Base-by-base conservation (phyloP, 2,113 vertebrate species). In the Galeopterus variegatus region DNA sequence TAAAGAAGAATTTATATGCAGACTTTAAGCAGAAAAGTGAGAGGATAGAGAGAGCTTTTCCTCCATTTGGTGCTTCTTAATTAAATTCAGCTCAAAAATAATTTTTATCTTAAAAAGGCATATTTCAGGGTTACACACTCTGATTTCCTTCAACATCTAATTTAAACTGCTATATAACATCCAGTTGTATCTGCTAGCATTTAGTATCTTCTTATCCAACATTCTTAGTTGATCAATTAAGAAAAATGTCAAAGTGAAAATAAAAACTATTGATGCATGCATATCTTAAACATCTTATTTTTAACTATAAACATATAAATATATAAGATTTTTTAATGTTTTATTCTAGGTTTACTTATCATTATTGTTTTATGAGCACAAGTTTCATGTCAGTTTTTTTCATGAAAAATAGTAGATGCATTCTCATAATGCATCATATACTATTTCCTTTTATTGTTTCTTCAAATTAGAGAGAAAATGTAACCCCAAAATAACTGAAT, bases 281-380 rank as follows among this genome's bases (percentile, higher is more conserved):
- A 36, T 75, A 75, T 45, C 28, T 48, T 94, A 75, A 56, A 64
- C 48, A 82, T 89, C 88, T 23, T 77, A 24, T 77, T 36, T 86
- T 94, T 83, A 89, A 75, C 36, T 76, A 15, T 80, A 84, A 92
- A 84, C 23, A 65, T 48, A 73, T 19, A 86, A 79, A 85, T 48
- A 56, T 26, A 54, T 60, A 54, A 81, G 70, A 73, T 24, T 13
- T 50, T n/a, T 75, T 31, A 90, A 52, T 54, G 13, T 90, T 41
- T 84, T 85, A 4, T 41, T 23, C 3, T 64, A 75, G 10, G 28
- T 58, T 23, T 0, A 3, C 28, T 54, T 72, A 69, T 60, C 70
- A 50, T 54, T 31, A 58, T 36, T 50, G 4, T 88, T 88, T 41
- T 60, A 76, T 60, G 8, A 60, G 8, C 26, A 69, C 0, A 48